phyloP scores from a whole-genome alignment of 92 coral and sea anemone genomes.

The Nematostella vectensis region DNA sequence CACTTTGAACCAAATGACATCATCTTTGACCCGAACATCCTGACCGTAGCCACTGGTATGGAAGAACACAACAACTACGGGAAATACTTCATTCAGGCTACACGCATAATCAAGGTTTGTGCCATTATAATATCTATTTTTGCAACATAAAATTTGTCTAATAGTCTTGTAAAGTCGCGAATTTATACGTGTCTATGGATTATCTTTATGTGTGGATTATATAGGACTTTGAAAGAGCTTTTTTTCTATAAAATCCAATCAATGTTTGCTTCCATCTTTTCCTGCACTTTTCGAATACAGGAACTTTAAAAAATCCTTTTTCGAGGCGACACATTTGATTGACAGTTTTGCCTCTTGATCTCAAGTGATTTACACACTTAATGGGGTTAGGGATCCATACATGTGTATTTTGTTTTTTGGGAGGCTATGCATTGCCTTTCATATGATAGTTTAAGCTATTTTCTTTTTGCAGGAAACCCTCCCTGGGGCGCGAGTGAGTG shows the following conservation, averaged over 20 bases:
- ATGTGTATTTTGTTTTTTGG: too few species aligned
- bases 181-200: neutral
- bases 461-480: constrained; percentile 50
- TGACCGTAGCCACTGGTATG: constrained; percentile 96
- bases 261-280: too few species aligned
- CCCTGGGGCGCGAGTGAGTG: constrained; percentile 96
- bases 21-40: constrained; percentile 97
- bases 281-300: too few species aligned
- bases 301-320: too few species aligned
- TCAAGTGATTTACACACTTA: too few species aligned
- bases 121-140: neutral
- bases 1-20: constrained; percentile 92
- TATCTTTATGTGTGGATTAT: neutral
- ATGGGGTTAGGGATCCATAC: too few species aligned
- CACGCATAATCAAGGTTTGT: constrained; percentile 75
- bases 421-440: too few species aligned
- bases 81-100: constrained; percentile 84
- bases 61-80: constrained; percentile 98
- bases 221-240: too few species aligned
- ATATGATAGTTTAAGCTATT: too few species aligned
- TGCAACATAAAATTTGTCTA: neutral
- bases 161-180: neutral
- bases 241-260: too few species aligned
- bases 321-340: too few species aligned
- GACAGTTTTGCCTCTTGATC: too few species aligned